Conservation (phyloP, 2,888 invertebrate genomes). For the Megaustenia siamemsis region DNA sequence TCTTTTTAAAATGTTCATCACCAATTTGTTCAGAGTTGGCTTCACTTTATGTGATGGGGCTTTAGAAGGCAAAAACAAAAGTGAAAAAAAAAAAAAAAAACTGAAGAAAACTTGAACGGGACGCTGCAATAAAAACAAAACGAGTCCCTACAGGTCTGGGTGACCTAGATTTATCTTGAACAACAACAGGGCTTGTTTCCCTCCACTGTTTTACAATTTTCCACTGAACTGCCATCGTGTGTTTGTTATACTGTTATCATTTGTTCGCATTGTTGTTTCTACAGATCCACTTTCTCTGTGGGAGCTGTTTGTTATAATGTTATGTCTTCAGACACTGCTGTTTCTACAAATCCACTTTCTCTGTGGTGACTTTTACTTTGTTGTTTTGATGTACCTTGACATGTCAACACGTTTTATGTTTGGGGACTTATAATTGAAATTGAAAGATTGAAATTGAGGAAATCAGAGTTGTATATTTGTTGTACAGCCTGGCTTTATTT, state of each 20-base stretch:
- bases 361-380: background rate
- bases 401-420: no score
- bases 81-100: background rate
- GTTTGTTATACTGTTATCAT: background rate
- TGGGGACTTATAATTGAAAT: no score
- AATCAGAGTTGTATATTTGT: no score
- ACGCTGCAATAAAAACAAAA: conserved; percentile 31
- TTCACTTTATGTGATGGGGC: background rate
- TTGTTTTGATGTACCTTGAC: no score
- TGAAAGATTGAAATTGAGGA: no score
- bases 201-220: background rate
- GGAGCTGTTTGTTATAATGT: no score
- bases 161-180: conserved; percentile 25
- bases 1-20: background rate
- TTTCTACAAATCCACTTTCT: background rate
- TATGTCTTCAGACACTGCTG: background rate
- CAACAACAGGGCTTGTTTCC: background rate
- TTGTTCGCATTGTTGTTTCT: background rate
- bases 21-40: background rate
- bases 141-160: conserved; percentile 32
- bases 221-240: background rate
- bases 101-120: conserved; percentile 7
- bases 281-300: background rate
- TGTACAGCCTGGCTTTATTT: no score
- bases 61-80: background rate